A percentile compares a stretch with the other conserved stretches of the same genome.
These are phyloP conservation scores for Cyclophora albipunctata DNA, from an alignment of 2,888 invertebrate genomes.

Conservation along the genomic window DNA sequence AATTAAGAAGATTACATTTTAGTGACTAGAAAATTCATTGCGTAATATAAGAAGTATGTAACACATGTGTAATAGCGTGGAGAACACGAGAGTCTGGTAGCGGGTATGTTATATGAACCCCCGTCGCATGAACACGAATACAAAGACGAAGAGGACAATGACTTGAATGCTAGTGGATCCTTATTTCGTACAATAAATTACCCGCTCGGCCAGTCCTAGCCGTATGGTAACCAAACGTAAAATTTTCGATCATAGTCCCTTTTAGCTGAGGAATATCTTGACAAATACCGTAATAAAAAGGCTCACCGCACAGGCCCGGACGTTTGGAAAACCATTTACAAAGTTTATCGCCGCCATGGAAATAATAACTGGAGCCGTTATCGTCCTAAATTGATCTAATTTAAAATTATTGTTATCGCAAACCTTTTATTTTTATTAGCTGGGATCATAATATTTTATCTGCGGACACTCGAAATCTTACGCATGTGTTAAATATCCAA, in stretches of 20 bases:
- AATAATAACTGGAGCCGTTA: conserved; percentile 72
- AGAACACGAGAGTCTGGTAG: too few species aligned
- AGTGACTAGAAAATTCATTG: too few species aligned
- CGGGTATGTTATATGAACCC: too few species aligned
- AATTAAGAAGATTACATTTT: too few species aligned
- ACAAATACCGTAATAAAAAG: conserved; percentile 73
- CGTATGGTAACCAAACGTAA: conserved; percentile 67
- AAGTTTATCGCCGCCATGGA: conserved; percentile 72
- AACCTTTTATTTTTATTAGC: conserved; percentile 67
- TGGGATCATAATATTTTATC: conserved; percentile 57
- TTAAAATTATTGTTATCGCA: conserved; percentile 71
- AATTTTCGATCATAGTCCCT: conserved; percentile 65
- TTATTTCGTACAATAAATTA: conserved; percentile 32
- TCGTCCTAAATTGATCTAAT: conserved; percentile 72
- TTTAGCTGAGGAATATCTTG: conserved; percentile 63
- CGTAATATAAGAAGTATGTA: too few species aligned
- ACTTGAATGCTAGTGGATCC: conserved; percentile 2
- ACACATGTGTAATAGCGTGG: too few species aligned
- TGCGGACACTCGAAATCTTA: conserved; percentile 33
- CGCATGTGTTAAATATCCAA: conserved; percentile 24
- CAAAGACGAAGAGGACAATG: too few species aligned
- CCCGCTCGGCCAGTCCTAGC: conserved; percentile 31
- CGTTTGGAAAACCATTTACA: conserved; percentile 74
- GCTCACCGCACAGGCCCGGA: conserved; percentile 58
- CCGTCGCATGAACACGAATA: too few species aligned